Evolutionary conservation across 2,888 invertebrate species (phyloP), one percentile per base, ranked within the genome.

Genomic region (Dicycla oo): DNA sequence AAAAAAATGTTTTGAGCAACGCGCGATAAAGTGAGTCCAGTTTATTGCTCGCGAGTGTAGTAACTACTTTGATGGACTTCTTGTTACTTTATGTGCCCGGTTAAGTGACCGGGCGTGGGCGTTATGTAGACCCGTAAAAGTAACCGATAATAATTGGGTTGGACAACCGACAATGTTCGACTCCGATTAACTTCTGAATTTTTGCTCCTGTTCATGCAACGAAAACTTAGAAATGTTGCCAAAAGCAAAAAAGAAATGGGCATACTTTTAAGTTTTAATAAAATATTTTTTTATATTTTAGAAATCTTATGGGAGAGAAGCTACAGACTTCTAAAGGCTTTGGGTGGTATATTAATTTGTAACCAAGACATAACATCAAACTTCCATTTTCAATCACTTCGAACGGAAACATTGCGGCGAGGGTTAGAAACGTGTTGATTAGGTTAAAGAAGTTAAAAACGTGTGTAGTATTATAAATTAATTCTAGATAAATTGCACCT

Each of bases 401-500:
- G 2, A 77, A 49, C 7, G 23, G 54, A 43, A 70, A 54, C 26
- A 40, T 13, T 23, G 5, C 20, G 5, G 20, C 43, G 40, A 58
- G 15, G 34, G 26, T 68, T 63, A 53, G 60, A 62, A 75, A 78
- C 57, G 53, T 62, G 69, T n/a, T 80, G 54, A 34, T 26, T 51
- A 45, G 57, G 71, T 72, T 56, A 67, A 76, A 81, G 18, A 75
- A 77, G 62, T 56, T 67, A 34, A 70, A 81, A 81, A 66, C 81
- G 78, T 79, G 71, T 81, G 66, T 70, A 62, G 26, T 66, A 56
- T 26, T 69, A 30, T 54, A 45, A 30, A 63, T 77, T 71, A 71
- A 66, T 26, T 69, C 38, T 54, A 45, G 38, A 63, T 77, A 77
- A 71, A 66, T 71, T 77, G 23, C 54, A 67, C 34, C 66, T 67